These are phyloP conservation scores for Anseranas semipalmata DNA, from an alignment of 2,113 vertebrate genomes.

Conservation along the genomic window DNA sequence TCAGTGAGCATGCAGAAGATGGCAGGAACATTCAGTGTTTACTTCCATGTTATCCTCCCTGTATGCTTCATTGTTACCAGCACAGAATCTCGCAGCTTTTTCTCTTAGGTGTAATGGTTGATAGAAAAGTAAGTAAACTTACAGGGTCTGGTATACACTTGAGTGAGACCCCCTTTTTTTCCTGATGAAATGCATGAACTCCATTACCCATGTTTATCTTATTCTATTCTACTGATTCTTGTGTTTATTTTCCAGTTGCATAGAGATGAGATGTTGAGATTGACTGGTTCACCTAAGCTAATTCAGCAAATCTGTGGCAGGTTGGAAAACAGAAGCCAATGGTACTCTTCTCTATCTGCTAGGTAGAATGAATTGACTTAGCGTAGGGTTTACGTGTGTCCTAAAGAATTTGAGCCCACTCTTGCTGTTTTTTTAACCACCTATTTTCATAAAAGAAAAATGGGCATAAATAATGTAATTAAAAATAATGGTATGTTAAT, in stretches of 20 bases:
- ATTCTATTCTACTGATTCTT: neutral
- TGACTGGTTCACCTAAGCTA: neutral
- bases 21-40: neutral
- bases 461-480: slow-evolving; percentile 32
- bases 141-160: neutral
- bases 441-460: slow-evolving; percentile 50
- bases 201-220: neutral
- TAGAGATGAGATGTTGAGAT: neutral
- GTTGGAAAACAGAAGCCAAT: neutral
- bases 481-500: slow-evolving; percentile 60
- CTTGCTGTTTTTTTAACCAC: neutral
- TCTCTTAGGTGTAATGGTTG: neutral
- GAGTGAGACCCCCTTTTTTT: neutral
- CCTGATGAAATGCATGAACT: neutral
- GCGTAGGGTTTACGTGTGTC: neutral
- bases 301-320: neutral
- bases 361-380: neutral
- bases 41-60: neutral
- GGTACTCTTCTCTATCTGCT: neutral
- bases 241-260: neutral
- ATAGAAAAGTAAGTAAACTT: neutral
- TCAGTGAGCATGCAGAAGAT: neutral
- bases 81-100: neutral
- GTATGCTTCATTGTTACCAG: neutral
- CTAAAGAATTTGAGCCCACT: neutral